Evolutionary conservation across 2,888 invertebrate genomes (phyloP).

Genomic region (Agriopis leucophaearia): DNA sequence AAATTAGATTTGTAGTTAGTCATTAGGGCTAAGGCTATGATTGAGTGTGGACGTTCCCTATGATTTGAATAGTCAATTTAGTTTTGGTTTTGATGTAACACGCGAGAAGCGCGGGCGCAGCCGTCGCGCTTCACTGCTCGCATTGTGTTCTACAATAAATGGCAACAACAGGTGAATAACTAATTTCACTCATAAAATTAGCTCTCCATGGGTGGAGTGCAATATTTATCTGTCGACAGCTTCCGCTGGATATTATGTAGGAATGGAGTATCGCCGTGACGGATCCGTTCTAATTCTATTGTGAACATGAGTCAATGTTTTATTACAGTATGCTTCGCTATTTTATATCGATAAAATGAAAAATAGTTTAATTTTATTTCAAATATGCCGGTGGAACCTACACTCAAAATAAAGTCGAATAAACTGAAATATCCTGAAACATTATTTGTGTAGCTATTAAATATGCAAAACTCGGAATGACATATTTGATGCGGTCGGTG

Average conservation of each 20-base stretch:
- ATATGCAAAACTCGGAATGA: constrained; percentile 80
- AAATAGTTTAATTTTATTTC: no score
- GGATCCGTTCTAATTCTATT: constrained; percentile 60
- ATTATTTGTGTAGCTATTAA: constrained; percentile 78
- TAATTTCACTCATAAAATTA: constrained; percentile 86
- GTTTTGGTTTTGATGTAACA: constrained; percentile 64
- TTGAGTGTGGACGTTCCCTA: constrained; percentile 39
- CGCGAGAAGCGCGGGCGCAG: constrained; percentile 69
- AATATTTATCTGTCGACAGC: constrained; percentile 80
- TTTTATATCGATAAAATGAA: constrained; percentile 26
- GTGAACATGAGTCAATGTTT: constrained; percentile 48
- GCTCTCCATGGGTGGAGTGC: constrained; percentile 83
- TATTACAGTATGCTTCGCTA: constrained; percentile 26
- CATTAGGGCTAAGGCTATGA: constrained; percentile 36
- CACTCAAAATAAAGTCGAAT: constrained; percentile 36
- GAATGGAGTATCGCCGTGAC: constrained; percentile 67
- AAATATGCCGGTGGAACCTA: constrained; percentile 4
- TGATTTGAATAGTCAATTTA: constrained; percentile 61
- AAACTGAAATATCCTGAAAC: constrained; percentile 64
- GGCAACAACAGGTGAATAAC: constrained; percentile 86
- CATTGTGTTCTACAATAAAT: constrained; percentile 84
- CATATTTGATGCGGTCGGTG: constrained; percentile 81
- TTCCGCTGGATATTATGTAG: constrained; percentile 66
- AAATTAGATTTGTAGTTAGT: constrained; percentile 45
- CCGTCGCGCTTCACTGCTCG: constrained; percentile 69